Evolutionary conservation across 2,113 vertebrate species (phyloP), one percentile per base, ranked within the genome.

Genomic region (Gavia stellata): DNA sequence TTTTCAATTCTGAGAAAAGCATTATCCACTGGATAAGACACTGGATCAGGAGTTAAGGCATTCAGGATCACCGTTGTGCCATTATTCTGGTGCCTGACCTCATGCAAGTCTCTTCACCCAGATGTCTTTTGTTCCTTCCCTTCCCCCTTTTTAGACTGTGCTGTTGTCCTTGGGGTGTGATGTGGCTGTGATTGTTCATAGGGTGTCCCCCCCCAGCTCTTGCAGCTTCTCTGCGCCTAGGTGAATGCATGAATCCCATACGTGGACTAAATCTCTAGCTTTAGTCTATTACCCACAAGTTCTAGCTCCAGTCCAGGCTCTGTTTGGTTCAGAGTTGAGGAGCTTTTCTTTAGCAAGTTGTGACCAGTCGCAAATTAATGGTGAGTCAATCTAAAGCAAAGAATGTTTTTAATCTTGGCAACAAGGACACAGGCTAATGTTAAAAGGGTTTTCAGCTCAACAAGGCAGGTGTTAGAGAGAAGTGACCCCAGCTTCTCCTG

Each of bases 1-100:
- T 96, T 94, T 94, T 92, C 42, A 80, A 2, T 92, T 95, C 71
- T 92, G 79, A 82, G 52, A 38, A 85, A 53, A 82, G 40, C 53
- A 50, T 82, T 95, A 84, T 91, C 71, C 67, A 38, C 56, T 86
- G 85, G 40, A 34, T 94, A 72, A 91, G 73, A 52, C 40, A 66
- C 34, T 72, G 83, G 40, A 84, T 94, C 49, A 61, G 61, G 61
- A 94, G 56, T 79, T 72, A 72, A 75, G 23, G 47, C 42, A 47
- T 86, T 93, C 38, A 62, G 55, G 49, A 77, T 92, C 38, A 28
- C 2, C 1, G 16, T 73, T 66, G 33, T 80, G 25, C 49, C 44
- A n/a, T 85, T 86, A 34, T 72, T 72, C 62, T 9, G 7, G 23
- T 90, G 23, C 66, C 45, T 89, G 88, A 70, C 42, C 73, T 82